Conservation (phyloP, 2,888 invertebrate species). For the Uloborus plumipes region DNA sequence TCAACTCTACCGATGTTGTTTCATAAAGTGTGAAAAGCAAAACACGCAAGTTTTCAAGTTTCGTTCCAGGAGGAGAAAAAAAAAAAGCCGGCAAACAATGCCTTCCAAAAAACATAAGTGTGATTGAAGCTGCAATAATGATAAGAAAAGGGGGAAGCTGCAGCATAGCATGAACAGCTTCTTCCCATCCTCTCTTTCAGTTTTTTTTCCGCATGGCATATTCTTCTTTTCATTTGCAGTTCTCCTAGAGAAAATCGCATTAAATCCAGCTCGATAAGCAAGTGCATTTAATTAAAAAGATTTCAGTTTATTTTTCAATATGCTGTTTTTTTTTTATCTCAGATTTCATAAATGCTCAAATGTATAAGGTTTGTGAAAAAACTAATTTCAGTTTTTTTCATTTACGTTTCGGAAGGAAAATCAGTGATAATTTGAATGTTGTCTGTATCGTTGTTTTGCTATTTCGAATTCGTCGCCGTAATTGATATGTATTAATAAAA, state of each 20-base stretch:
- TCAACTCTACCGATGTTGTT: neutral
- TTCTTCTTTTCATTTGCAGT: slow-evolving; percentile 22
- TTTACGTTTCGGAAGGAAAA: too few relatives aligned
- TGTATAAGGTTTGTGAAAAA: too few relatives aligned
- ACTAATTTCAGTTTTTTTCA: too few relatives aligned
- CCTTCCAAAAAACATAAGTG: slow-evolving; percentile 11
- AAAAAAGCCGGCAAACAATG: slow-evolving; percentile 20
- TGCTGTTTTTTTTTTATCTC: too few relatives aligned
- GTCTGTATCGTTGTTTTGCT: too few relatives aligned
- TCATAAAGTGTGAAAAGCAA: slow-evolving; percentile 4
- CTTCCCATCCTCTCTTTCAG: slow-evolving; percentile 8
- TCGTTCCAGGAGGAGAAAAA: neutral
- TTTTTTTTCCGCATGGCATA: slow-evolving; percentile 28
- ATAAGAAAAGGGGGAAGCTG: neutral
- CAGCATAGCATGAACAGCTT: slow-evolving; percentile 13
- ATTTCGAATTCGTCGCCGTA: too few relatives aligned
- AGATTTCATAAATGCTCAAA: too few relatives aligned
- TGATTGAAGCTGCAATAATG: slow-evolving; percentile 16
- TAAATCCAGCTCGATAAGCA: slow-evolving; percentile 46
- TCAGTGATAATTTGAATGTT: too few relatives aligned
- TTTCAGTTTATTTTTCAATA: slow-evolving; percentile 22
- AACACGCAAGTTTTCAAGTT: neutral
- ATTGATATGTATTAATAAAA: too few relatives aligned
- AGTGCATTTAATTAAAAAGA: slow-evolving; percentile 56
- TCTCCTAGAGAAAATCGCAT: slow-evolving; percentile 39